Conservation (phyloP, 1,140 invertebrate species). For the Leptopilina clavipes region DNA sequence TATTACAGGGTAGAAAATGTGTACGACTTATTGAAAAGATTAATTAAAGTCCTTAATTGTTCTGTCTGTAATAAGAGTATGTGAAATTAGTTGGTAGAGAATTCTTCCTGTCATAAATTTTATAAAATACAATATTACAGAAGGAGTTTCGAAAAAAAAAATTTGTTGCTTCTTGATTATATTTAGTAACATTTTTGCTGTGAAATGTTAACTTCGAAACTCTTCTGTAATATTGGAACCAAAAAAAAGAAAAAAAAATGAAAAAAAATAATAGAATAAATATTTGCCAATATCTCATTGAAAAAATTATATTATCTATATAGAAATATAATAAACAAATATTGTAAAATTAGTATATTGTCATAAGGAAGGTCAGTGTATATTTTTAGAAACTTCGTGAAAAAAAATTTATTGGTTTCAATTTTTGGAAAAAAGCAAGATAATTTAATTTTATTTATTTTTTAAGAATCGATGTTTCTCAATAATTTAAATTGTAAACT, state of each 20-base stretch:
- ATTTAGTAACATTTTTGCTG: background rate
- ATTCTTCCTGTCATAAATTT: conserved; percentile 20
- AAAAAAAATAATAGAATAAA: background rate
- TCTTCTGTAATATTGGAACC: conserved; percentile 2
- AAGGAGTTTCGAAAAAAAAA: conserved; percentile 3
- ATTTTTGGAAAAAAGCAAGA: background rate
- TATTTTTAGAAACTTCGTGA: conserved; percentile 4
- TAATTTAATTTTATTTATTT: background rate
- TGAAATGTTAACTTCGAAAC: background rate
- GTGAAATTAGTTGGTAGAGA: background rate
- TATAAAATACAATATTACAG: conserved; percentile 4
- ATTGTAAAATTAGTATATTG: background rate
- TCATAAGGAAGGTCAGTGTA: conserved; percentile 1
- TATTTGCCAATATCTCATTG: background rate
- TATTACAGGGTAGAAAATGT: conserved; percentile 12
- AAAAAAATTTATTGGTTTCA: background rate
- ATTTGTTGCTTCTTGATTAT: background rate
- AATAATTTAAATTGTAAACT: background rate
- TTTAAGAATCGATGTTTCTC: background rate
- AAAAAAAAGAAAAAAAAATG: background rate
- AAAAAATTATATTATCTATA: conserved; percentile 6
- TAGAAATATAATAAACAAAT: conserved; percentile 1
- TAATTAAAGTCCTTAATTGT: conserved; percentile 12
- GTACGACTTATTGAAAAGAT: background rate
- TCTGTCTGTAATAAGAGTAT: conserved; percentile 5